These are phyloP conservation scores for Sialis fuliginosa DNA, from an alignment of 2,888 invertebrate species.

Conservation along the genomic window DNA sequence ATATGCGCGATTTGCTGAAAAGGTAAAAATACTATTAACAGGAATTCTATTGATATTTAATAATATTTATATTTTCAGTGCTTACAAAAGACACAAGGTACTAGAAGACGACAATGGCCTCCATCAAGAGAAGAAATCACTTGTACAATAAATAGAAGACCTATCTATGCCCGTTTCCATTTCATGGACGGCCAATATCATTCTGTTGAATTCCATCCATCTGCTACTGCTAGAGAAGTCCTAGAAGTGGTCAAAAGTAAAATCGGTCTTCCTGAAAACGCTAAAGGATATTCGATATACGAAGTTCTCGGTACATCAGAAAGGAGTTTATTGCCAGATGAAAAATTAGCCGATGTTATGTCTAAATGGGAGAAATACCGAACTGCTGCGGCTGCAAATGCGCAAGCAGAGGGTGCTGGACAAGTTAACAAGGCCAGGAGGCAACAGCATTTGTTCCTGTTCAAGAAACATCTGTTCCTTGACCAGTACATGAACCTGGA, in stretches of 20 bases:
- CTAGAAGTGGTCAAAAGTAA: constrained; percentile 75
- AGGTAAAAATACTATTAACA: constrained; percentile 28
- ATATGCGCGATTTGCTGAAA: constrained; percentile 83
- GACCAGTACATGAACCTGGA: constrained; percentile 60
- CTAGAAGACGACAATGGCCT: constrained; percentile 69
- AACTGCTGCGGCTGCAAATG: constrained; percentile 42
- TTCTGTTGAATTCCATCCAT: constrained; percentile 87
- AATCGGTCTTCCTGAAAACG: constrained; percentile 66
- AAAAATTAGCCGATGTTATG: constrained; percentile 86
- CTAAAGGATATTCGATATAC: constrained; percentile 83
- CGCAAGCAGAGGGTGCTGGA: constrained; percentile 19
- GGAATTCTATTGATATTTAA: background rate
- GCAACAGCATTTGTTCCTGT: constrained; percentile 49
- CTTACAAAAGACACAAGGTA: constrained; percentile 50
- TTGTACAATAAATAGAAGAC: constrained; percentile 79
- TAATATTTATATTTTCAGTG: constrained; percentile 29
- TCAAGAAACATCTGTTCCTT: constrained; percentile 70
- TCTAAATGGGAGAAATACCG: constrained; percentile 88
- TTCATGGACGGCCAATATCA: constrained; percentile 91
- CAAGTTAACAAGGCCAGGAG: constrained; percentile 30
- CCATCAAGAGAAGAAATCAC: constrained; percentile 85
- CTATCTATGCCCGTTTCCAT: constrained; percentile 79
- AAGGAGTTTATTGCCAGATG: constrained; percentile 64
- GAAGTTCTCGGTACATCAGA: constrained; percentile 80
- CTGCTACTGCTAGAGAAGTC: constrained; percentile 78